Conservation (phyloP, 2,797 vertebrate species). For the Galago senegalensis region DNA sequence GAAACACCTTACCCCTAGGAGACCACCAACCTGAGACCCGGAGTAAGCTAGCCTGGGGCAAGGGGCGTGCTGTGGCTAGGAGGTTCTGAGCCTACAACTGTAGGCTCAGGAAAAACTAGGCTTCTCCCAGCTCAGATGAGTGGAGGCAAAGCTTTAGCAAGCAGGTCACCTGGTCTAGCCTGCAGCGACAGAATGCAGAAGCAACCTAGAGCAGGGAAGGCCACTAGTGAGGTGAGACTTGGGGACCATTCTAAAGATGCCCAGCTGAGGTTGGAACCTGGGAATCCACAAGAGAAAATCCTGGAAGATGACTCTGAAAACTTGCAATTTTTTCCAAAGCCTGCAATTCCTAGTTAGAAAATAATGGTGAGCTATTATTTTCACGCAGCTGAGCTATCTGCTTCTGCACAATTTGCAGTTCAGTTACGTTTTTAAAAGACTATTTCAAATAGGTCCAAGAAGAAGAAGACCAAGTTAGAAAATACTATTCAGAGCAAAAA, state of each 20-base stretch:
- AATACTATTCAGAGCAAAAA: neutral
- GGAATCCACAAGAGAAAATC: neutral
- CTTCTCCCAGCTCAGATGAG: neutral
- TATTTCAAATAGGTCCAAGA: conserved; percentile 21
- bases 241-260: neutral
- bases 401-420: neutral
- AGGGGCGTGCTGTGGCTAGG: neutral
- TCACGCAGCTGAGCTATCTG: neutral
- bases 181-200: neutral
- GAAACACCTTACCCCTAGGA: neutral
- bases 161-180: neutral
- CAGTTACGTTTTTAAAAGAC: conserved; percentile 17
- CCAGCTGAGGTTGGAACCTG: neutral
- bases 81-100: neutral
- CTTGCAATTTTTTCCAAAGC: neutral
- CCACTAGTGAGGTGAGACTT: neutral
- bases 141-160: neutral
- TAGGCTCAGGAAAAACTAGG: neutral
- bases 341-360: neutral
- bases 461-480: neutral
- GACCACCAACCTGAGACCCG: neutral
- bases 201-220: neutral
- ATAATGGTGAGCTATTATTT: neutral
- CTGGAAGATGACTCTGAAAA: conserved; percentile 41
- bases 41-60: neutral